phyloP scores from a whole-genome alignment of 2,113 vertebrate genomes.

The Scalopus aquaticus region DNA sequence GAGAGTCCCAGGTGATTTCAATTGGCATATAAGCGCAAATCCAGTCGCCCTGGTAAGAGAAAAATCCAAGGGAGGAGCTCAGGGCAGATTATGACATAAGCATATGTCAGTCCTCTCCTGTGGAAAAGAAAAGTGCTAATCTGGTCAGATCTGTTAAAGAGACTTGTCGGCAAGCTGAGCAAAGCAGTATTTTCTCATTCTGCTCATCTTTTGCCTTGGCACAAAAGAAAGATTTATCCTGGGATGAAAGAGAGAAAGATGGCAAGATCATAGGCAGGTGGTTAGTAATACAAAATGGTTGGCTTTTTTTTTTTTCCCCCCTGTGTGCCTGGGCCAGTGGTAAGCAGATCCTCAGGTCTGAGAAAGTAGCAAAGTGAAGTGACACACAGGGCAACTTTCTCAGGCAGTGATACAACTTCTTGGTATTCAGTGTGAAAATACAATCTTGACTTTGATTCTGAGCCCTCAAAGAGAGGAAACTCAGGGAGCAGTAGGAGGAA shows the following conservation, averaged over 20 bases:
- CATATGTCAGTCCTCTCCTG: constrained; percentile 24
- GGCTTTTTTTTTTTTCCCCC: neutral
- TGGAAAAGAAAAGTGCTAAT: constrained; percentile 54
- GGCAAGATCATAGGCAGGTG: neutral
- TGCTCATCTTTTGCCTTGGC: constrained; percentile 51
- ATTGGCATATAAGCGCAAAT: constrained; percentile 33
- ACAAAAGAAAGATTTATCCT: constrained; percentile 32
- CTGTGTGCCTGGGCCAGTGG: constrained; percentile 24
- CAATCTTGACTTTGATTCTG: constrained; percentile 7
- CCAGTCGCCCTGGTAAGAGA: neutral
- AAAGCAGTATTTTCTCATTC: constrained; percentile 38
- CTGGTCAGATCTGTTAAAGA: constrained; percentile 64
- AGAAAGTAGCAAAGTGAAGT: neutral
- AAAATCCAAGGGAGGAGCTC: constrained; percentile 52
- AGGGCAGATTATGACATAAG: constrained; percentile 58
- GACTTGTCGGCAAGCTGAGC: constrained; percentile 26
- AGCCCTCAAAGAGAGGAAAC: constrained; percentile 2
- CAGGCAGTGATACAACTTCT: neutral
- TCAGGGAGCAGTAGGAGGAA: neutral
- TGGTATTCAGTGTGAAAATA: constrained; percentile 33
- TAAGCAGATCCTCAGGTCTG: neutral
- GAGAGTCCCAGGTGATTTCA: constrained; percentile 44
- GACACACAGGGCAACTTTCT: neutral
- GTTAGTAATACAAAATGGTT: neutral
- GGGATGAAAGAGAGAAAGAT: neutral